Conservation (phyloP, 2,888 invertebrate species). For the Patella depressa region DNA sequence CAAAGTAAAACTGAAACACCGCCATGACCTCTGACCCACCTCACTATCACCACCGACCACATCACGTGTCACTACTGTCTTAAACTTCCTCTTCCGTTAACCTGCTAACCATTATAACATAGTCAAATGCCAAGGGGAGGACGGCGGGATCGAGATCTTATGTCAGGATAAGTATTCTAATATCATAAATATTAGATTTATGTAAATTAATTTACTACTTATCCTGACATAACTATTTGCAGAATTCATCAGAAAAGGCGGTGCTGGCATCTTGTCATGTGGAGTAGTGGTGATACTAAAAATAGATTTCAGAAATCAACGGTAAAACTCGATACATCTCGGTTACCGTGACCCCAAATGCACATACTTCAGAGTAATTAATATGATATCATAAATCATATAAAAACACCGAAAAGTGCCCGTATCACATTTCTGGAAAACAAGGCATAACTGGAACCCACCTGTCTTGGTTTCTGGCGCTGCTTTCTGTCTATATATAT, state of each 20-base stretch:
- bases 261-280: not conserved
- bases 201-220: not conserved
- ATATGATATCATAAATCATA: not conserved
- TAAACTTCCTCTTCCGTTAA: not conserved
- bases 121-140: not conserved
- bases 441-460: not conserved
- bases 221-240: not conserved
- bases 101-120: not conserved
- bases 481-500: not conserved
- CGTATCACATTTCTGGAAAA: not conserved
- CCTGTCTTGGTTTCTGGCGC: not conserved
- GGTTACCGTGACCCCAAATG: not conserved
- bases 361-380: not conserved
- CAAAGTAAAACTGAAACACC: not conserved
- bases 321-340: not conserved
- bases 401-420: not conserved
- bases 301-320: not conserved
- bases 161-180: constrained; percentile 6
- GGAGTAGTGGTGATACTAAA: not conserved
- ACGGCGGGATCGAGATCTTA: not conserved
- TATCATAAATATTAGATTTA: not conserved
- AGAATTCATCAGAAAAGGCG: not conserved
- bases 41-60: not conserved
- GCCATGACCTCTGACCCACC: not conserved
- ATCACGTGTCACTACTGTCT: not conserved